These are phyloP conservation scores for Caenorhabditis afra DNA, from an alignment of 2,888 invertebrate genomes.

Conservation along the genomic window DNA sequence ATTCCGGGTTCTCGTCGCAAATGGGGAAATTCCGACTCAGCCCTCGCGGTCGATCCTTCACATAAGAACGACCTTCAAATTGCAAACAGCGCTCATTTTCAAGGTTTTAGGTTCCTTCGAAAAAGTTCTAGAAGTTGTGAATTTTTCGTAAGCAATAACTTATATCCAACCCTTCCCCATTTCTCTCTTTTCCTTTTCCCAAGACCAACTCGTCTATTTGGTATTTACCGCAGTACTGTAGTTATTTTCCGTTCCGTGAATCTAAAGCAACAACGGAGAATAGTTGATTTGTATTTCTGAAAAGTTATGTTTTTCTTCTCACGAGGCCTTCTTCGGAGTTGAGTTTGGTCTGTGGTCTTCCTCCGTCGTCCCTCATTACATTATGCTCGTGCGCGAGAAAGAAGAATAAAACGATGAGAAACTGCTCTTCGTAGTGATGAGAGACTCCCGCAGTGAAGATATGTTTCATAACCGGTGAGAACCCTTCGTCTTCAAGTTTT, in stretches of 20 bases:
- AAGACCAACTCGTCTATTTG: not conserved
- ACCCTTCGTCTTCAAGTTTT: too few species aligned
- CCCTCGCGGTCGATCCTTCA: not conserved
- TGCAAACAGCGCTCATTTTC: not conserved
- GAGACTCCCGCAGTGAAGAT: not conserved
- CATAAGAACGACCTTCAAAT: not conserved
- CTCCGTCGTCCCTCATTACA: not conserved
- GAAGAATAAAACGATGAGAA: not conserved
- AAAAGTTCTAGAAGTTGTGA: too few species aligned
- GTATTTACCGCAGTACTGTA: not conserved
- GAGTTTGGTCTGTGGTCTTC: conserved; percentile 22
- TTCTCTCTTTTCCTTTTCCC: not conserved
- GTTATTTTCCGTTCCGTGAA: not conserved
- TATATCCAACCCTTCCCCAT: not conserved
- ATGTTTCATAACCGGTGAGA: conserved; percentile 25
- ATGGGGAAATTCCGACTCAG: not conserved
- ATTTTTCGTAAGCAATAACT: not conserved
- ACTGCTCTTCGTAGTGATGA: conserved; percentile 2
- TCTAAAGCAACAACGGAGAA: too few species aligned
- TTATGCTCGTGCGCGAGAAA: not conserved
- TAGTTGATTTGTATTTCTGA: conserved; percentile 14
- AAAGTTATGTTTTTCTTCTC: conserved; percentile 14
- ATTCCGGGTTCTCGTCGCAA: conserved; percentile 18
- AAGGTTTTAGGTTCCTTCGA: too few species aligned
- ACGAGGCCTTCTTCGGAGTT: not conserved